phyloP scores from a whole-genome alignment of 2,797 vertebrate genomes.

The Melanotaenia maccullochi region DNA sequence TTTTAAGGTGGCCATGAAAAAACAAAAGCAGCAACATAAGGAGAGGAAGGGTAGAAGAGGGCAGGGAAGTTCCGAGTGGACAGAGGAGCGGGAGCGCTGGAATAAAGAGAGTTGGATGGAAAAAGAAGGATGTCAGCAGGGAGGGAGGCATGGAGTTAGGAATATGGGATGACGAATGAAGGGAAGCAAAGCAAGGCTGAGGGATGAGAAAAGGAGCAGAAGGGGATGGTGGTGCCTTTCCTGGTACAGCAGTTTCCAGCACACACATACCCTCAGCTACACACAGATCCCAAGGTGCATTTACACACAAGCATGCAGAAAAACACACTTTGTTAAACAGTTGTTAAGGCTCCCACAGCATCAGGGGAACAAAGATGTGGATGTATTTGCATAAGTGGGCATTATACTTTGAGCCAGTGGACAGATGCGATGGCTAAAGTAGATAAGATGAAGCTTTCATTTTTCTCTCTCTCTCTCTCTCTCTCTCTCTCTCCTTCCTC shows the following conservation, averaged over 20 bases:
- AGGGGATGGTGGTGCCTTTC: constrained; percentile 35
- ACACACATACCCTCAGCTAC: constrained; percentile 28
- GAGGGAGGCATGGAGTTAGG: constrained; percentile 19
- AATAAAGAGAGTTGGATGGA: constrained; percentile 11
- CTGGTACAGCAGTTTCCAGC: constrained; percentile 55
- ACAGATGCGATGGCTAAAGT: constrained; percentile 67
- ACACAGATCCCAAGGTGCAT: constrained; percentile 28
- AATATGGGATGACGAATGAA: constrained; percentile 52
- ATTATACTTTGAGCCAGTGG: constrained; percentile 74
- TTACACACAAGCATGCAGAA: constrained; percentile 29
- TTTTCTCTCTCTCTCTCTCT: constrained; percentile 20
- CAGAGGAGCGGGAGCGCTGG: background rate
- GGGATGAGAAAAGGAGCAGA: constrained; percentile 27
- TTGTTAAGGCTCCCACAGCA: constrained; percentile 46
- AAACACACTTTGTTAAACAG: constrained; percentile 55
- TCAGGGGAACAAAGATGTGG: constrained; percentile 62
- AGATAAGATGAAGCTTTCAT: constrained; percentile 71
- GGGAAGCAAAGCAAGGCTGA: constrained; percentile 38
- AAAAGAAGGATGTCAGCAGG: constrained; percentile 22
- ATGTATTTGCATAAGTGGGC: constrained; percentile 80
- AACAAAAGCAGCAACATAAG: constrained; percentile 64
- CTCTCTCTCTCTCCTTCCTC: constrained; percentile 15
- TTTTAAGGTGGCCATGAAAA: constrained; percentile 64
- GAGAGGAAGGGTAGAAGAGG: background rate
- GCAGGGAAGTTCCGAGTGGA: constrained; percentile 13